A percentile compares a stretch with the other conserved stretches of the same genome.
Conservation (phyloP, 2,888 invertebrate species). For the Caenorhabditis sinica region DNA sequence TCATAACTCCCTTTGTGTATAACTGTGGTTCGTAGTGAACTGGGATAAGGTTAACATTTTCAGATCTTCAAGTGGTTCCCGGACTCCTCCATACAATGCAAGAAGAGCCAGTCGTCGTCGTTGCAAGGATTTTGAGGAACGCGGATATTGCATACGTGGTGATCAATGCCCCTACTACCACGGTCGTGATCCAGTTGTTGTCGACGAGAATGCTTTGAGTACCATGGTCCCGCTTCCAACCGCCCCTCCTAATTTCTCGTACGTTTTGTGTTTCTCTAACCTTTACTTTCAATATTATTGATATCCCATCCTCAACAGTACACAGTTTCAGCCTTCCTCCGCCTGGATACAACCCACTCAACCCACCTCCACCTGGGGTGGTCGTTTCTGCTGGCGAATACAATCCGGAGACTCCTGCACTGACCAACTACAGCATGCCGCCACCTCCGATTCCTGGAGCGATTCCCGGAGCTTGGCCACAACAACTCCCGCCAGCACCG, state of each 20-base stretch:
- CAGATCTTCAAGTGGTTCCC: conserved; percentile 66
- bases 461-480: conserved; percentile 70
- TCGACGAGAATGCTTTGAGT: conserved; percentile 86
- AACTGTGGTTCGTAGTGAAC: not conserved
- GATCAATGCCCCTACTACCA: conserved; percentile 98
- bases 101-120: conserved; percentile 84
- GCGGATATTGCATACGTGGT: conserved; percentile 96
- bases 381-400: conserved; percentile 72
- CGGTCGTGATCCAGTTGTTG: conserved; percentile 95
- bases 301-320: not conserved
- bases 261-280: conserved; percentile 27
- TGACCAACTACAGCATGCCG: conserved; percentile 73
- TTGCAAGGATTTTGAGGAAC: conserved; percentile 95
- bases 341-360: conserved; percentile 71
- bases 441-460: conserved; percentile 78
- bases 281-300: not conserved
- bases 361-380: conserved; percentile 75
- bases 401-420: conserved; percentile 82
- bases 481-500: conserved; percentile 17
- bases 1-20: conserved; percentile 9
- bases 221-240: conserved; percentile 69
- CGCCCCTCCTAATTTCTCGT: conserved; percentile 64
- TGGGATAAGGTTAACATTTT: conserved; percentile 9
- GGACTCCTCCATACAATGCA: conserved; percentile 55
- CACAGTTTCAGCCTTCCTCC: conserved; percentile 69